These are phyloP conservation scores for Caenorhabditis sp. DNA, from an alignment of 2,888 invertebrate genomes.

Conservation along the genomic window DNA sequence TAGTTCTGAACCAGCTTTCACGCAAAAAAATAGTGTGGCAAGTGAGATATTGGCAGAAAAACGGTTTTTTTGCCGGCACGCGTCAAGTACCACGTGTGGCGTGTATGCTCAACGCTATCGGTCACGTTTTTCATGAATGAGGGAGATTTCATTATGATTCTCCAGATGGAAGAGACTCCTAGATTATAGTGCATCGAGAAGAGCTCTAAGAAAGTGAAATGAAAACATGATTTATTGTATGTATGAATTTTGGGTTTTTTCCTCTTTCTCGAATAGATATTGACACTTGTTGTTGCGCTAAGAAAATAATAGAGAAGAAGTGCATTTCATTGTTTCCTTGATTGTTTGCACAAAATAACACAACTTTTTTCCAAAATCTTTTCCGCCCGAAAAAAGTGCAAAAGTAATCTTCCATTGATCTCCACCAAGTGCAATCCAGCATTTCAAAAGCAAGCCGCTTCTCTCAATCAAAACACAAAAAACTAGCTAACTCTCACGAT, in stretches of 20 bases:
- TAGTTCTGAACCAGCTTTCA: conserved; percentile 63
- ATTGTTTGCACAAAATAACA: conserved; percentile 35
- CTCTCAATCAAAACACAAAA: conserved; percentile 40
- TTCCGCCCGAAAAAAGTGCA: no score
- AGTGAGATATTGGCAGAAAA: conserved; percentile 7
- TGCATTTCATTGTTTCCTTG: conserved; percentile 39
- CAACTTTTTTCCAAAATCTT: background rate
- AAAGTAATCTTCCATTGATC: background rate
- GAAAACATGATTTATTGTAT: conserved; percentile 6
- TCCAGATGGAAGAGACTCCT: background rate
- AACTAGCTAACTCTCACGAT: conserved; percentile 22
- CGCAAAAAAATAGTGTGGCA: conserved; percentile 21
- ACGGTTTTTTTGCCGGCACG: conserved; percentile 36
- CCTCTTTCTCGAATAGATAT: conserved; percentile 38
- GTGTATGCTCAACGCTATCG: conserved; percentile 17
- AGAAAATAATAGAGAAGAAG: background rate
- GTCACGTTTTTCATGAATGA: conserved; percentile 30
- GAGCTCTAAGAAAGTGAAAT: background rate
- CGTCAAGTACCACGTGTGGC: conserved; percentile 51
- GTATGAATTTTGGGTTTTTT: background rate
- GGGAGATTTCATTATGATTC: background rate
- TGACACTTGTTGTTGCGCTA: conserved; percentile 57
- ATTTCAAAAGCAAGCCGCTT: background rate
- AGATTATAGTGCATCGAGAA: no score
- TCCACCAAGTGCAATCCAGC: background rate